These are phyloP conservation scores for Notoglanidium macrostoma DNA, from an alignment of 2,797 vertebrate species.

Conservation along the genomic window DNA sequence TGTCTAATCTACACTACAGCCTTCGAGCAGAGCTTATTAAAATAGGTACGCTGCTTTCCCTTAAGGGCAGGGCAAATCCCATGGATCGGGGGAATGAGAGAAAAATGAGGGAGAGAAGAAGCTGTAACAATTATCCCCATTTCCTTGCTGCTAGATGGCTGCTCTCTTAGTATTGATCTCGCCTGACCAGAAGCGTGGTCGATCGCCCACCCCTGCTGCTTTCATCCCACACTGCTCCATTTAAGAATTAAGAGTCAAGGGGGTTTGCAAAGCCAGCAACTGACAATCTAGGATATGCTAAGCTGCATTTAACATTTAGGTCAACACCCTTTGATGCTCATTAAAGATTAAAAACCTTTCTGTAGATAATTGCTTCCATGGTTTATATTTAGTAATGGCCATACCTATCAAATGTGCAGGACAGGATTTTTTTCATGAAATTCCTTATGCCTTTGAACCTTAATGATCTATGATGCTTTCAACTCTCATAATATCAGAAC, in stretches of 20 bases:
- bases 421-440: conserved; percentile 5
- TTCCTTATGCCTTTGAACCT: conserved; percentile 29
- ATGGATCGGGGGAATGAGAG: conserved; percentile 32
- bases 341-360: conserved; percentile 44
- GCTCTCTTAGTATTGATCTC: conserved; percentile 52
- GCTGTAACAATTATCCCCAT: conserved; percentile 54
- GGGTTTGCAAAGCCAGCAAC: conserved; percentile 5
- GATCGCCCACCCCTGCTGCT: conserved; percentile 32
- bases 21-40: conserved; percentile 38
- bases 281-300: conserved; percentile 24
- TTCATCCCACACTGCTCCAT: conserved; percentile 41
- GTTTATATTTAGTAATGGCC: conserved; percentile 39
- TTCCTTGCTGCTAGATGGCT: conserved; percentile 48
- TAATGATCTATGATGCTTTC: conserved; percentile 28
- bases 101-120: conserved; percentile 25
- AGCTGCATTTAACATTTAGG: conserved; percentile 40
- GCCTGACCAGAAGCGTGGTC: conserved; percentile 55
- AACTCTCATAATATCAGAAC: background rate
- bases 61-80: conserved; percentile 38
- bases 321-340: conserved; percentile 35
- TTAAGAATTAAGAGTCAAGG: conserved; percentile 30
- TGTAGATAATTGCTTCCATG: conserved; percentile 38
- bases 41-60: conserved; percentile 5
- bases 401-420: conserved; percentile 25
- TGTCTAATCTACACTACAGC: conserved; percentile 29